Evolutionary conservation across 2,113 vertebrate species (phyloP), one percentile per base, ranked within the genome.

Genomic region (Ramphastos sulfuratus): DNA sequence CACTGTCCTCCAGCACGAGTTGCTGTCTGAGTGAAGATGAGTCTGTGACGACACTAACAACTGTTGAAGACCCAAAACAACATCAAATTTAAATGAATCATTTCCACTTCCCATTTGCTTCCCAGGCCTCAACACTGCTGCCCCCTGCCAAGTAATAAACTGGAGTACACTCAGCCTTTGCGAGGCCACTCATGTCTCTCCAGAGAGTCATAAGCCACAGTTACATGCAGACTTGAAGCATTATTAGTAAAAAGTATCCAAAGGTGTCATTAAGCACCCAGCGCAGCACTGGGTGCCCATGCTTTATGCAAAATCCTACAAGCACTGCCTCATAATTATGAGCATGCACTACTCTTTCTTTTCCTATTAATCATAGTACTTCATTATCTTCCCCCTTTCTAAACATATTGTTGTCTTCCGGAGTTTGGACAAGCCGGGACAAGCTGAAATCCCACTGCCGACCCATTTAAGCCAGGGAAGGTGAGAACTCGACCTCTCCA

Each of bases 71-170:
- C 21, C 6, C 30, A 54, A 28, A 78, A 80, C 16, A 74, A 13
- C 44, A 78, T 42, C 39, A 74, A 58, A 91, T 93, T 61, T 61
- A 79, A 89, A 70, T 4, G 31, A 81, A 5, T 25, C 89, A 69
- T 37, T 35, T 61, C 90, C 44, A 70, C 44, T 61, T 92, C 80
- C 80, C 54, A 81, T 69, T 81, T 65, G 59, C 65, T 93, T 73
- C 66, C 46, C 52, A 75, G 54, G 52, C 67, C 72, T 93, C 64
- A 59, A 55, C 15, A 55, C 91, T 87, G 86, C 77, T 65, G 73
- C 74, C 89, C 85, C 63, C 86, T 63, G 60, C 64, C 91, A 90
- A 88, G 54, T 8, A 88, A 85, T 37, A 75, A 89, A 74, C 80
- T 74, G 5, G 7, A 83, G 61, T 28, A 73, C 12, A 28, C 30